Base-by-base conservation (phyloP, 64 coral and sea anemone species). In the Pocillopora verrucosa region DNA sequence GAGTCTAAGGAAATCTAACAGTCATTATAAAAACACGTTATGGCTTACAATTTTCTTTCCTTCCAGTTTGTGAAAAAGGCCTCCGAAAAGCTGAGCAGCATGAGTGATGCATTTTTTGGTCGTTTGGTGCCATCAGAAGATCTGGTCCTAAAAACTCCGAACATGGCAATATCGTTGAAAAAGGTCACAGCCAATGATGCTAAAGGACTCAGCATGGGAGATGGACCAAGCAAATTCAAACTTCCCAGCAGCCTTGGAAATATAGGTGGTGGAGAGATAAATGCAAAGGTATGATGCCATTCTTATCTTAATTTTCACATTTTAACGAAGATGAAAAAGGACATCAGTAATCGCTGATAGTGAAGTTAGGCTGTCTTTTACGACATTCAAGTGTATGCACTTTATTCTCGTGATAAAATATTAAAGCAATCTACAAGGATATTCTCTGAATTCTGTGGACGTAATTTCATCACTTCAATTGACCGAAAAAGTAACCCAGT, bases 61-160 rank as follows among this genome's bases (percentile, higher is more conserved):
- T 65, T 82, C 16, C 79, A 84, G 80, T 36, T 51, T 20, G 80
- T 84, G 1, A 35, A 84, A 84, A 45, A n/a, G 13, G 80, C 80
- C 51, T 84, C 9, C 0, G 36, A 84, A 69, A 69, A 37, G 16
- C 16, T 84, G 17, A 67, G 41, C 36, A 56, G 1, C 16, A 84
- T 84, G 80, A 84, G 16, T 35, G 80, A 84, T 38, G 62, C 62
- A 19, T 84, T 84, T 51, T 84, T 84, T 36, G 81, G 62, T 15
- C 81, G 81, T 61, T 22, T 84, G 4, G 81, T 84, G 2, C 14
- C 62, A 19, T 56, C 37, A 24, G 81, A 84, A 84, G 19, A 69
- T 68, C n/a, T 70, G 16, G 35, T 69, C 13, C 67, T 69, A n/a
- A 68, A 69, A 84, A 84, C 36, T 11, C 36, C 2, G 16, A 64